These are phyloP conservation scores for Cryptus viduatorius DNA, from an alignment of 2,888 invertebrate genomes.

Conservation along the genomic window DNA sequence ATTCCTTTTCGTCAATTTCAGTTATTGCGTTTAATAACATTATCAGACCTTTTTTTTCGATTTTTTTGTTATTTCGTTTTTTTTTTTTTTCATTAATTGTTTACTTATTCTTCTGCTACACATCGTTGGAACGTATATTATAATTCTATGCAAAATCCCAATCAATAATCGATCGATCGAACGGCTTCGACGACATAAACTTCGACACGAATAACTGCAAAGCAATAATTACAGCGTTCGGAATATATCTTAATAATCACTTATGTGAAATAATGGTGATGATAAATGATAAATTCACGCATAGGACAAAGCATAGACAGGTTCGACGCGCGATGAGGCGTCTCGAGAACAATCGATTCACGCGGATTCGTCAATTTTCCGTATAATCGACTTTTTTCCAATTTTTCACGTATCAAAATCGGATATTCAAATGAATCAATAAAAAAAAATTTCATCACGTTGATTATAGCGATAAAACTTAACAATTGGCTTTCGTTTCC, in stretches of 20 bases:
- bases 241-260: neutral
- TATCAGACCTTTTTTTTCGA: conserved; percentile 15
- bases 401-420: neutral
- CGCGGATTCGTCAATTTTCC: neutral
- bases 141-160: neutral
- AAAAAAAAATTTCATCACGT: no score
- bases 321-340: conserved; percentile 39
- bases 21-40: conserved; percentile 34
- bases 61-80: no score
- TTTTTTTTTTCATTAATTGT: neutral
- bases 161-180: conserved; percentile 21
- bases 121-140: conserved; percentile 16
- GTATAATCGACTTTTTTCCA: neutral
- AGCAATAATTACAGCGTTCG: conserved; percentile 15
- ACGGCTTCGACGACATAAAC: conserved; percentile 3
- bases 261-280: neutral
- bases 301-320: conserved; percentile 42
- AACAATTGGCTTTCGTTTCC: neutral
- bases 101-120: conserved; percentile 9
- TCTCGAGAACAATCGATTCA: neutral
- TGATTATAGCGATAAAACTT: no score
- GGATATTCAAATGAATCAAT: neutral
- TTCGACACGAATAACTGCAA: neutral
- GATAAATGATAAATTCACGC: conserved; percentile 20
- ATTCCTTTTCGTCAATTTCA: conserved; percentile 44